Conservation (phyloP, 1,140 invertebrate species). For the Musca domestica region DNA sequence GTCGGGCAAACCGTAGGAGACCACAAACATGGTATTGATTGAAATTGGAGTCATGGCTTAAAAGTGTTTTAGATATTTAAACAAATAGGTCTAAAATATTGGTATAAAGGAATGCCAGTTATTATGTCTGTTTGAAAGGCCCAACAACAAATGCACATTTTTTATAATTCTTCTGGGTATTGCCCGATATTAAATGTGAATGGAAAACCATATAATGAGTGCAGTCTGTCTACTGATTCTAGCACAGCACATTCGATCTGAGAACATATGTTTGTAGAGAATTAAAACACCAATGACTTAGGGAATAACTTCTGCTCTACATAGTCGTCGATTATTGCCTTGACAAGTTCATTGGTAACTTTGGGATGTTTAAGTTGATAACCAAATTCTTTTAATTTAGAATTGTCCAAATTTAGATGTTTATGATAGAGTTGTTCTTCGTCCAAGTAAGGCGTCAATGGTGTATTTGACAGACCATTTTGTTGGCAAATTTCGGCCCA, state of each 20-base stretch:
- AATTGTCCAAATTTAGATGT: conserved; percentile 73
- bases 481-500: conserved; percentile 82
- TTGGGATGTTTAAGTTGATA: conserved; percentile 60
- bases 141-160: no score
- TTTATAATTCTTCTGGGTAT: no score
- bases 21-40: not conserved
- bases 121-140: no score
- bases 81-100: not conserved
- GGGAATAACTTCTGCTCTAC: conserved; percentile 48
- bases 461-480: conserved; percentile 77
- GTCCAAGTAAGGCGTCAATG: conserved; percentile 81
- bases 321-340: conserved; percentile 56
- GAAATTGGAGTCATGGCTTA: not conserved
- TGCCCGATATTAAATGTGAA: not conserved
- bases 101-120: no score
- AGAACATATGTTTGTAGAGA: not conserved
- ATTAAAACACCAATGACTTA: conserved; percentile 41
- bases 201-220: not conserved
- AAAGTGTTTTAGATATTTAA: not conserved
- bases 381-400: conserved; percentile 63
- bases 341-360: conserved; percentile 62
- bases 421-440: conserved; percentile 77
- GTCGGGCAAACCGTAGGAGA: not conserved
- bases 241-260: not conserved
- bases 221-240: conserved; percentile 15